phyloP scores from a whole-genome alignment of 64 coral and sea anemone species.

The Montipora capricornis region DNA sequence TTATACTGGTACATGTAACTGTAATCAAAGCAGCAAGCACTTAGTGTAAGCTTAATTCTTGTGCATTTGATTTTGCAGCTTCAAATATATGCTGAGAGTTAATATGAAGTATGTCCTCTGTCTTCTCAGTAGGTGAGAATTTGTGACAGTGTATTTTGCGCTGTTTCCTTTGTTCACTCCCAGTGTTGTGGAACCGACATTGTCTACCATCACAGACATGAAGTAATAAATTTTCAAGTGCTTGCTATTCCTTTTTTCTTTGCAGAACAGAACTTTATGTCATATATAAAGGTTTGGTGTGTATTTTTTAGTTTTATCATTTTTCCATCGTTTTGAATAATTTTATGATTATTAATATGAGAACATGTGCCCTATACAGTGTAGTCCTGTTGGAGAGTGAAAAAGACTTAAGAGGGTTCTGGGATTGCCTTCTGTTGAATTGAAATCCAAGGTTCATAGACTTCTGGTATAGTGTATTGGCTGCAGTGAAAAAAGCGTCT shows the following conservation, averaged over 20 bases:
- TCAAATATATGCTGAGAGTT: slow-evolving; percentile 60
- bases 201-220: no score
- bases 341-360: no score
- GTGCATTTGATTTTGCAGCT: slow-evolving; percentile 6
- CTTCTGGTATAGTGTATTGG: no score
- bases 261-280: slow-evolving; percentile 43
- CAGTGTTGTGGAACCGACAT: not conserved
- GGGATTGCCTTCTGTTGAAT: no score
- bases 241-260: not conserved
- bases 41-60: not conserved
- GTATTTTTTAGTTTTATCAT: slow-evolving; percentile 25
- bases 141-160: not conserved
- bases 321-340: not conserved
- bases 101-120: slow-evolving; percentile 34
- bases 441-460: no score
- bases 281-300: slow-evolving; percentile 54
- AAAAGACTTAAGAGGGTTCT: no score
- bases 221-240: not conserved
- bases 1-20: no score
- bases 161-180: not conserved
- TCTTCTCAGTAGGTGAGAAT: slow-evolving; percentile 48
- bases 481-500: no score
- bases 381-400: no score
- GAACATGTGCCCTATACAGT: no score
- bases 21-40: no score